A percentile compares a stretch with the other conserved stretches of the same genome.
phyloP scores from a whole-genome alignment of 2,888 invertebrate species.

The Spisula subtruncata region DNA sequence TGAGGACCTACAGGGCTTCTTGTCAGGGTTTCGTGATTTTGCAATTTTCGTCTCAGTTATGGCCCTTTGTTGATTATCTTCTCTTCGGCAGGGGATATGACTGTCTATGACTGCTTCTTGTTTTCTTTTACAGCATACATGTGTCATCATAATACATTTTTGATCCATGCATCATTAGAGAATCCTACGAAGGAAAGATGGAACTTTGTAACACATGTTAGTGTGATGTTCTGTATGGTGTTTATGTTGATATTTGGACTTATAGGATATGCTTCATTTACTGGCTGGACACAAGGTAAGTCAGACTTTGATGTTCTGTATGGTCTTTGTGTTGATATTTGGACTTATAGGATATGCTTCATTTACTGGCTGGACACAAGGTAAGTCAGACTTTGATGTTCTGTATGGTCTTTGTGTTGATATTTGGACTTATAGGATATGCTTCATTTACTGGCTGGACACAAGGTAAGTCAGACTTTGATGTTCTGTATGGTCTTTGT shows the following conservation, averaged over 20 bases:
- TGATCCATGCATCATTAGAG: conserved; percentile 94
- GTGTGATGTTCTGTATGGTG: conserved; percentile 92
- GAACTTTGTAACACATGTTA: conserved; percentile 94
- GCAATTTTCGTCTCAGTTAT: too few species aligned
- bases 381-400: too few species aligned
- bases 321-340: conserved; percentile 92
- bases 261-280: conserved; percentile 93
- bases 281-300: conserved; percentile 92
- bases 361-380: conserved; percentile 93
- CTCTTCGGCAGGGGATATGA: too few species aligned
- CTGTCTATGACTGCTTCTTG: too few species aligned
- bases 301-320: conserved; percentile 91
- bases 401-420: conserved; percentile 91
- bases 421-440: conserved; percentile 93
- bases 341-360: conserved; percentile 93
- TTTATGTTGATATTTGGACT: conserved; percentile 93
- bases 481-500: conserved; percentile 92
- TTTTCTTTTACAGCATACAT: conserved; percentile 91
- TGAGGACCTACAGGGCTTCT: too few species aligned
- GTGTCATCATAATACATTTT: conserved; percentile 96
- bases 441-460: conserved; percentile 93
- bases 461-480: too few species aligned
- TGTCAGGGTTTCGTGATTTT: too few species aligned
- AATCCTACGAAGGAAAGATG: conserved; percentile 93
- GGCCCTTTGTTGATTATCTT: too few species aligned